Evolutionary conservation across 1,140 invertebrate species (phyloP).

Genomic region (Pseudomyrmex sp.): DNA sequence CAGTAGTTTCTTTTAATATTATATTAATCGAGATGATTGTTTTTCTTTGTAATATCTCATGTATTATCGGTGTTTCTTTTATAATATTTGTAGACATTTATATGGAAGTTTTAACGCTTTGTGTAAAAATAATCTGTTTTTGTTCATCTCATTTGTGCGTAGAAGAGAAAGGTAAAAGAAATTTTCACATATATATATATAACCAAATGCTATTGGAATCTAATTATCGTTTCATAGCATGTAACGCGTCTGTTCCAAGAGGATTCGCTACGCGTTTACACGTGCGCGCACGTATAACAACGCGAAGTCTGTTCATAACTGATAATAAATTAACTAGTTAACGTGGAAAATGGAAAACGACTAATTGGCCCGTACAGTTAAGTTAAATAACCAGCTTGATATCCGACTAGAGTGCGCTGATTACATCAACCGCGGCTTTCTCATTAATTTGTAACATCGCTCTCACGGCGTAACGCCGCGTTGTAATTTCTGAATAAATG

Average conservation of each 20-base stretch:
- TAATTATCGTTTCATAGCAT: neutral
- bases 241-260: neutral
- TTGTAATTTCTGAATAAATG: constrained; percentile 31
- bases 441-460: constrained; percentile 30
- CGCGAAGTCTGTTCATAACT: constrained; percentile 23
- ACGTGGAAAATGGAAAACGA: constrained; percentile 46
- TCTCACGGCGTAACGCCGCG: constrained; percentile 3
- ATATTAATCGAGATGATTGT: neutral
- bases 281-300: neutral
- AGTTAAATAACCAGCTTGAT: constrained; percentile 43
- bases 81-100: neutral
- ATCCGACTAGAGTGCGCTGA: constrained; percentile 11
- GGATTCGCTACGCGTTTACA: neutral
- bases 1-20: neutral
- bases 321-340: constrained; percentile 50
- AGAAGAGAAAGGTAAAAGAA: neutral
- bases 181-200: neutral
- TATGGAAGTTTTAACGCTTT: neutral
- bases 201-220: neutral
- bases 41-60: too few species aligned
- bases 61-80: neutral
- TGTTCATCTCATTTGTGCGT: neutral
- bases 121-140: neutral
- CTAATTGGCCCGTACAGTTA: constrained; percentile 32
- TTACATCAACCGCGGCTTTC: constrained; percentile 22